Conservation (phyloP, 2,113 vertebrate species). For the Percopsis transmontana region DNA sequence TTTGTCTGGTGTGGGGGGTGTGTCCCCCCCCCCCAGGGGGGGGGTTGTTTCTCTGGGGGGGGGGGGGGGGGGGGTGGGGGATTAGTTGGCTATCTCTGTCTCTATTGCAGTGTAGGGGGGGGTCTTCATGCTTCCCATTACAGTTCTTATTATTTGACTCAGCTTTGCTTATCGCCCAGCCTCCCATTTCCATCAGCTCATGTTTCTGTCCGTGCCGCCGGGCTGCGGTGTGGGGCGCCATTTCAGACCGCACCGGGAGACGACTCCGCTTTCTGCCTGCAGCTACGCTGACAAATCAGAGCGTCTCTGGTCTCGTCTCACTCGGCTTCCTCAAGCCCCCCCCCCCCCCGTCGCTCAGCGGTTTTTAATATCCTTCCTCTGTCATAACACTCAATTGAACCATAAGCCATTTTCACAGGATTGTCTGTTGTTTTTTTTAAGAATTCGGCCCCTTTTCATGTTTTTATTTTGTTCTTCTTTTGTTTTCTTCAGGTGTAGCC, state of each 20-base stretch:
- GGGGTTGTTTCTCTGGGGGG: background rate
- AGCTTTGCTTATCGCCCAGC: constrained; percentile 46
- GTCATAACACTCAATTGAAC: background rate
- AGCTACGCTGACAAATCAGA: constrained; percentile 52
- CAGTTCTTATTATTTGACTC: constrained; percentile 45
- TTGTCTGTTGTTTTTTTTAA: background rate
- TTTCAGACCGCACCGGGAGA: constrained; percentile 50
- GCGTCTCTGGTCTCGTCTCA: constrained; percentile 54
- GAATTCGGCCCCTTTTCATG: background rate
- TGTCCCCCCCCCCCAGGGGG: no score
- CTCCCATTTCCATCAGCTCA: constrained; percentile 61
- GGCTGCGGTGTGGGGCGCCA: constrained; percentile 42
- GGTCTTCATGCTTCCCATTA: constrained; percentile 43
- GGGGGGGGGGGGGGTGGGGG: background rate
- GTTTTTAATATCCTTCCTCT: background rate
- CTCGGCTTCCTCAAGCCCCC: constrained; percentile 17
- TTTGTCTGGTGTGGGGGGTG: no score
- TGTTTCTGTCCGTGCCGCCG: constrained; percentile 62
- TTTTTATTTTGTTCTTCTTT: background rate
- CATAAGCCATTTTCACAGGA: background rate
- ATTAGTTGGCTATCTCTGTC: background rate
- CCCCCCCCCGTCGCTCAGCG: constrained; percentile 21
- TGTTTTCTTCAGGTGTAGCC: constrained; percentile 1
- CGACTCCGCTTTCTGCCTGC: constrained; percentile 47
- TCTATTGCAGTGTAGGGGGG: constrained; percentile 28